Conservation (phyloP, 23 tunicate genomes). For the Aplidium turbinatum region DNA sequence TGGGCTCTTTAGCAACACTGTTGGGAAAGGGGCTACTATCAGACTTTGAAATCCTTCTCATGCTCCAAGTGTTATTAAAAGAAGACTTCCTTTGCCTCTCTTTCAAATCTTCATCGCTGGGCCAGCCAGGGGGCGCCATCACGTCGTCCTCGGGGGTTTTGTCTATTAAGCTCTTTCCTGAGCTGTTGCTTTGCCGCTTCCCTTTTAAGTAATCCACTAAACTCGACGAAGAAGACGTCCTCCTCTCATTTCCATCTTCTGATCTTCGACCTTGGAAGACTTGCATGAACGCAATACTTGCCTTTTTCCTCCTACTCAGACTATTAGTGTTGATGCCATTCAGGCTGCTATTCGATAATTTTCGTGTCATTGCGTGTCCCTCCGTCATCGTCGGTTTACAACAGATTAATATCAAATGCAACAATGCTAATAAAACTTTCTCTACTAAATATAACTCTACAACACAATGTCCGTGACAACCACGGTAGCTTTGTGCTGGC, state of each 20-base stretch:
- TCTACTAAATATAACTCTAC: too few species aligned
- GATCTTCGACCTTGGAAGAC: neutral
- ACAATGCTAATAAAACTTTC: too few species aligned
- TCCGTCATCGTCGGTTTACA: too few species aligned
- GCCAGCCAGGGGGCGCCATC: neutral
- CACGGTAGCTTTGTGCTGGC: too few species aligned
- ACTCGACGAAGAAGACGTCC: too few species aligned
- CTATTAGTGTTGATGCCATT: conserved; percentile 2
- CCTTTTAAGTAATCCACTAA: conserved; percentile 19
- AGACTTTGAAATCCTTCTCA: conserved; percentile 16
- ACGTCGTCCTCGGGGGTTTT: neutral
- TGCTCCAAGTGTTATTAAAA: conserved; percentile 35
- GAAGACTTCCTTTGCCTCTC: too few species aligned
- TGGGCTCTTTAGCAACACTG: neutral
- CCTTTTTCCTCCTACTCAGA: conserved; percentile 1
- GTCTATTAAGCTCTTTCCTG: neutral
- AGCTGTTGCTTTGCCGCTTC: conserved; percentile 16
- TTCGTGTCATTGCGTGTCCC: too few species aligned
- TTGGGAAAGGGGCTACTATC: neutral
- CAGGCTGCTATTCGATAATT: neutral
- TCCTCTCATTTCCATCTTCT: neutral
- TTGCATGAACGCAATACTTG: neutral
- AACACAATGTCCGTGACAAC: too few species aligned
- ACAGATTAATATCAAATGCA: too few species aligned
- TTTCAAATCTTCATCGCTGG: too few species aligned